These are phyloP conservation scores for Echinometra lucunter DNA, from an alignment of 53 echinoderm and acorn worm genomes.

Conservation along the genomic window DNA sequence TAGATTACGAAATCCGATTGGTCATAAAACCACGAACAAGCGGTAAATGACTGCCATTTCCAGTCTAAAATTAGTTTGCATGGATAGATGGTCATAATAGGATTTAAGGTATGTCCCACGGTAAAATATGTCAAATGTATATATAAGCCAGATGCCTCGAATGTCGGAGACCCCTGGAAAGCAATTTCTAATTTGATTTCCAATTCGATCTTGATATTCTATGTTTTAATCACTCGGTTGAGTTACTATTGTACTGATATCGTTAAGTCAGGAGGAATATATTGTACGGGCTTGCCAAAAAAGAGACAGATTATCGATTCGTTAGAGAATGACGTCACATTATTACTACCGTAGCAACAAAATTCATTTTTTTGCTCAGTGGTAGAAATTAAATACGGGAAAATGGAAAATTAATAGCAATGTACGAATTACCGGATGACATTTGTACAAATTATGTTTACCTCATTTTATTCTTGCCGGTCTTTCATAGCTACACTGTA, in stretches of 20 bases:
- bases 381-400: conserved; percentile 4
- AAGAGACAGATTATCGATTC: conserved; percentile 19
- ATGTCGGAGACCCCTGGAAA: neutral
- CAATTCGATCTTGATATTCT: neutral
- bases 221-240: conserved; percentile 31
- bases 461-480: neutral
- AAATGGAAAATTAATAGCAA: conserved; percentile 35
- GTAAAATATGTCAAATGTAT: neutral
- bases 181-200: neutral
- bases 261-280: conserved; percentile 14
- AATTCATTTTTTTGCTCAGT: neutral
- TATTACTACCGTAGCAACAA: conserved; percentile 11
- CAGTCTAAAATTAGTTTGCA: conserved; percentile 25
- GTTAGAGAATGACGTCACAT: conserved; percentile 32
- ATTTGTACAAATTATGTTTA: conserved; percentile 39
- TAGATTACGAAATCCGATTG: neutral
- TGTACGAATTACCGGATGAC: conserved; percentile 36
- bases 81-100: neutral
- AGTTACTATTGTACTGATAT: neutral
- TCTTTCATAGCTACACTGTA: neutral
- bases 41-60: neutral
- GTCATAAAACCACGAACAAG: neutral
- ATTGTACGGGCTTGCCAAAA: neutral
- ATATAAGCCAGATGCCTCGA: neutral
- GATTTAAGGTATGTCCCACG: neutral